Base-by-base conservation (phyloP, 2,888 invertebrate species). In the Phrixothrix hirtus region DNA sequence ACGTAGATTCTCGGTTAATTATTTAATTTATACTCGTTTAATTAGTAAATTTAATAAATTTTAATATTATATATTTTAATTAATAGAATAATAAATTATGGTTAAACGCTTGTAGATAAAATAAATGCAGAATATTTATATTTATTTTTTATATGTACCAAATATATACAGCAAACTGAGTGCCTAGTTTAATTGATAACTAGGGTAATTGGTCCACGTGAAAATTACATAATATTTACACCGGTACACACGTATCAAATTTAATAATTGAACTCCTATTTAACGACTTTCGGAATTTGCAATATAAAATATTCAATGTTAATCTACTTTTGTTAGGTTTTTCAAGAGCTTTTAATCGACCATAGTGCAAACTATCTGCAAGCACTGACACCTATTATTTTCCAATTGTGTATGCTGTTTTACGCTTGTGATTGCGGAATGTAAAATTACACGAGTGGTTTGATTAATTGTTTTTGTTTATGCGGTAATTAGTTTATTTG, bases 391-490 rank as follows among this genome's bases (percentile, higher is more conserved):
- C 72, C 73, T 73, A 73, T 74, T 73, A 73, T 74, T 75, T 75
- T 73, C n/a, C 73, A 73, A 73, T 74, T 72, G 73, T 69, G 70
- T 65, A 58, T 64, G 66, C 68, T 71, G 68, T 72, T 71, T 70
- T 66, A 64, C 64, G 65, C 64, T 64, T 63, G 65, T 65, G 69
- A 70, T 72, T 71, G 71, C 66, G 69, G 67, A 69, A 69, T 67
- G 67, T 64, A 62, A 70, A 73, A 73, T 72, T 73, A 71, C 71
- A 69, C 68, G 70, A 72, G 69, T 68, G 69, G 69, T 69, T 72
- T 74, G 74, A 74, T 74, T 73, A 74, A 75, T 75, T 72, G 73
- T 71, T 73, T 72, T 74, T 72, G 72, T 73, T 73, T 71, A 73
- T 72, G 62, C 61, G 65, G 67, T 69, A 73, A 73, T 72, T 73